phyloP scores from a whole-genome alignment of 2,113 vertebrate genomes.

The Eretmochelys imbricata region DNA sequence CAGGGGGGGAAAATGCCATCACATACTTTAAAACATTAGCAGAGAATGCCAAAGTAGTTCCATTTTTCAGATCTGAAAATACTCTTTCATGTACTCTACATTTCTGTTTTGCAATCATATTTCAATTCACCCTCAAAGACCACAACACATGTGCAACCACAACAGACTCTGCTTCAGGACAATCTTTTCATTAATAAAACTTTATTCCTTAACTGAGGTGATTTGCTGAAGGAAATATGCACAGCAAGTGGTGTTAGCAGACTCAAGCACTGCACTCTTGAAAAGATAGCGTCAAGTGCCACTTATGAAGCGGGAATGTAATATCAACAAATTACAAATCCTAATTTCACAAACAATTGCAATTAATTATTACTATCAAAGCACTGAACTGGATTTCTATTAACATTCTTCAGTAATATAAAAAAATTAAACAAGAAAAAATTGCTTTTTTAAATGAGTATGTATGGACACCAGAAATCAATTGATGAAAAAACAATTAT shows the following conservation, averaged over 20 bases:
- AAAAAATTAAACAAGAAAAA: not conserved
- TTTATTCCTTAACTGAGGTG: not conserved
- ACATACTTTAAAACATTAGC: not conserved
- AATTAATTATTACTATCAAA: not conserved
- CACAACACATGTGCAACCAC: not conserved
- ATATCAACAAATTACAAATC: not conserved
- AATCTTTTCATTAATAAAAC: slow-evolving; percentile 27
- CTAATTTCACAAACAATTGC: not conserved
- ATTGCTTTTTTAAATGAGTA: not conserved
- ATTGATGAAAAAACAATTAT: not conserved
- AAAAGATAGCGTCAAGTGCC: not conserved
- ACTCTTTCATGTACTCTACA: not conserved
- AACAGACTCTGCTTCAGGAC: not conserved
- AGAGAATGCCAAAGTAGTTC: not conserved
- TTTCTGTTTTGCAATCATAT: not conserved
- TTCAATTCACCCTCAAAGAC: slow-evolving; percentile 22
- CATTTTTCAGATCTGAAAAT: not conserved
- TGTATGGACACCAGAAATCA: not conserved
- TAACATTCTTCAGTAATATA: not conserved
- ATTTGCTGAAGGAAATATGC: not conserved
- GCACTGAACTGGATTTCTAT: not conserved
- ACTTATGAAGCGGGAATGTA: not conserved
- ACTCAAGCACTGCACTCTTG: not conserved
- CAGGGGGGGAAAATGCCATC: not conserved
- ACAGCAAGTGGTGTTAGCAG: not conserved